Conservation (phyloP, 2,797 vertebrate species). For the Characodon lateralis region DNA sequence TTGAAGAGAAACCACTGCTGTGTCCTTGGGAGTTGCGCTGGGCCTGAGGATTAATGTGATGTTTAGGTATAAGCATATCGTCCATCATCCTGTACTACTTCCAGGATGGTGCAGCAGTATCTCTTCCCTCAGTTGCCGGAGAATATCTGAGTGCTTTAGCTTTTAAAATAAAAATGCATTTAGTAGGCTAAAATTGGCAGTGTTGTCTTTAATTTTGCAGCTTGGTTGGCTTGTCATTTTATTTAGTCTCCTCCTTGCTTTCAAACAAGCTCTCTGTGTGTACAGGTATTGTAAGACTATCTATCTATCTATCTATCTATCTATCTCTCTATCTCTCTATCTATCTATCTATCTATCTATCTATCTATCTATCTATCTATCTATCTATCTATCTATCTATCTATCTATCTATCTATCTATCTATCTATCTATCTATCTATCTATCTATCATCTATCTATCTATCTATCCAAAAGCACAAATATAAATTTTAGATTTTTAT, state of each 20-base stretch:
- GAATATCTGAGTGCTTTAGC: slow-evolving; percentile 53
- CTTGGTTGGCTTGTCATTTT: not conserved
- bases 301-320: not conserved
- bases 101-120: slow-evolving; percentile 61
- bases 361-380: too few relatives aligned
- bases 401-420: not conserved
- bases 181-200: slow-evolving; percentile 32
- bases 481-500: too few relatives aligned
- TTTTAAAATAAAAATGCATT: slow-evolving; percentile 40
- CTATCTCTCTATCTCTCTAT: not conserved
- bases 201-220: not conserved
- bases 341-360: too few relatives aligned
- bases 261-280: too few relatives aligned
- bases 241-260: not conserved
- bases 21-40: slow-evolving; percentile 72
- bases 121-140: slow-evolving; percentile 55
- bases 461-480: too few relatives aligned
- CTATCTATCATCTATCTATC: too few relatives aligned
- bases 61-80: slow-evolving; percentile 72
- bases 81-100: slow-evolving; percentile 75
- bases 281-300: not conserved
- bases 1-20: slow-evolving; percentile 60
- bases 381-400: too few relatives aligned
- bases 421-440: too few relatives aligned
- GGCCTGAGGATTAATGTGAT: slow-evolving; percentile 77